Percentiles rank a stretch among this genome's conserved stretches.
Conservation (phyloP, 2,888 invertebrate species). For the Ypsolopha scabrella region DNA sequence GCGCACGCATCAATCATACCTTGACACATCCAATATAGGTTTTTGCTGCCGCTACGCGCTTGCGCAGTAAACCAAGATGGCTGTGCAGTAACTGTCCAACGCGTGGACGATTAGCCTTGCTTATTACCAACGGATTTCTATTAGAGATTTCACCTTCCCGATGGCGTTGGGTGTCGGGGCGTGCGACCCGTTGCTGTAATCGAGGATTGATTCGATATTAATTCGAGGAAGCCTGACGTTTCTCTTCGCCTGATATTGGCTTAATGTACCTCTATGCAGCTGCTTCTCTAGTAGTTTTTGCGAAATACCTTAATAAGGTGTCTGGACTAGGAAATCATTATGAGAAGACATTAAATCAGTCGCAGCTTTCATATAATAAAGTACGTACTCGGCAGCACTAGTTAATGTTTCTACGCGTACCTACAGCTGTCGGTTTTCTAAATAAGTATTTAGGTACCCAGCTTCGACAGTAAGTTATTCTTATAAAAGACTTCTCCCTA, state of each 20-base stretch:
- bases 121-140: constrained; percentile 61
- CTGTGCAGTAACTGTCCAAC: constrained; percentile 40
- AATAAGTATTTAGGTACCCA: no score
- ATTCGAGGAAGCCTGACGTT: constrained; percentile 51
- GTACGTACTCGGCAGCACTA: no score
- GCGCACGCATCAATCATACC: constrained; percentile 59
- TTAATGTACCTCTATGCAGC: constrained; percentile 18
- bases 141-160: constrained; percentile 64
- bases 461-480: no score
- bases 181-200: constrained; percentile 61
- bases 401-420: no score
- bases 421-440: no score
- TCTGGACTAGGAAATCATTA: not conserved
- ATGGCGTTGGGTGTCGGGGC: constrained; percentile 63
- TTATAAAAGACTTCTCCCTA: no score
- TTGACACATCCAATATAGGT: constrained; percentile 68
- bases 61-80: constrained; percentile 27
- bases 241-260: constrained; percentile 27
- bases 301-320: constrained; percentile 2
- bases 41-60: constrained; percentile 45
- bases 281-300: constrained; percentile 2
- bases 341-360: not conserved
- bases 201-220: constrained; percentile 67
- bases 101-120: constrained; percentile 60
- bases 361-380: no score